A percentile compares a stretch with the other conserved stretches of the same genome.
Conservation (phyloP, 2,797 vertebrate genomes). For the Poeciliopsis infans region DNA sequence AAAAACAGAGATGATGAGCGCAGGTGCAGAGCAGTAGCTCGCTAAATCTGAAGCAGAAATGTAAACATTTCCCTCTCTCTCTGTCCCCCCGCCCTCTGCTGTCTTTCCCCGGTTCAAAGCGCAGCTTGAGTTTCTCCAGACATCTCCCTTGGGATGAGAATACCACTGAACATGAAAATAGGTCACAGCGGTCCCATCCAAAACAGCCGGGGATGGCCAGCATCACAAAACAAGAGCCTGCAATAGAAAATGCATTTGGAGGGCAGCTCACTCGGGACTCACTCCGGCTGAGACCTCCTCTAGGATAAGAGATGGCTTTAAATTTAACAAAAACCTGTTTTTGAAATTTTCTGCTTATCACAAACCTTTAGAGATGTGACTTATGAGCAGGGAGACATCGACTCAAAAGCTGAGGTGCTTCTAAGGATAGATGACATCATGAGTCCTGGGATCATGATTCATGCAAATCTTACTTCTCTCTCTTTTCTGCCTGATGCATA, state of each 20-base stretch:
- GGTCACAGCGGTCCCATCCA: constrained; percentile 44
- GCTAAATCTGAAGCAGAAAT: constrained; percentile 33
- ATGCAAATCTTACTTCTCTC: neutral
- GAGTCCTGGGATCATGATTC: constrained; percentile 4
- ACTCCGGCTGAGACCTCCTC: constrained; percentile 27
- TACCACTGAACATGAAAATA: constrained; percentile 53
- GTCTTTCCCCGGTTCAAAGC: constrained; percentile 17
- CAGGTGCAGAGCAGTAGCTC: constrained; percentile 17
- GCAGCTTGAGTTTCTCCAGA: constrained; percentile 52
- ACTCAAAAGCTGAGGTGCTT: constrained; percentile 34
- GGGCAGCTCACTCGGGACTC: constrained; percentile 20
- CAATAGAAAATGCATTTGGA: constrained; percentile 35
- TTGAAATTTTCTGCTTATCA: constrained; percentile 4
- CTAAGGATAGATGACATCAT: constrained; percentile 45
- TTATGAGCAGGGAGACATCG: constrained; percentile 28
- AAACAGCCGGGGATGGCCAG: constrained; percentile 44
- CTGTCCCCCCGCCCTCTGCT: neutral
- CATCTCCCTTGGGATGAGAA: constrained; percentile 45
- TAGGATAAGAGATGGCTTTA: constrained; percentile 9
- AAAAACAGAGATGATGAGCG: constrained; percentile 14
- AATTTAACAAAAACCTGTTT: constrained; percentile 3
- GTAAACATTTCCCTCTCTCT: constrained; percentile 36
- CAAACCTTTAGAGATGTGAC: constrained; percentile 42
- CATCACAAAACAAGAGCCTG: constrained; percentile 13
- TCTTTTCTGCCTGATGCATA: constrained; percentile 2